Evolutionary conservation across 2,888 invertebrate genomes (phyloP).

Genomic region (Eupithecia exiguata): DNA sequence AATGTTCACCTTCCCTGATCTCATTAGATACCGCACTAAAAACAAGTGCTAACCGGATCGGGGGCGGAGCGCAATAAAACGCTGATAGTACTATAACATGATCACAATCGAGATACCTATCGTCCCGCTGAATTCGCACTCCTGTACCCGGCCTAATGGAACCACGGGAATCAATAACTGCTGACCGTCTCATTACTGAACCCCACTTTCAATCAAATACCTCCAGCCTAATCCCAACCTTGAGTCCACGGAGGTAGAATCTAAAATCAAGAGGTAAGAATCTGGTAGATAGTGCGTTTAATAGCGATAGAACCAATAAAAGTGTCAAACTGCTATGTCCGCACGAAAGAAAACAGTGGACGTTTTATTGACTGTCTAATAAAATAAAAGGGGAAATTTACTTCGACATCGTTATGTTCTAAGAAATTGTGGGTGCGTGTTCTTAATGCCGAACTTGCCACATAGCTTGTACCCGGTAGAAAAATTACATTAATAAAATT

Average conservation of each 20-base stretch:
- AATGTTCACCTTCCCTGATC: slow-evolving; percentile 2
- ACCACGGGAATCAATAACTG: slow-evolving; percentile 78
- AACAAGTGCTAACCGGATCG: slow-evolving; percentile 16
- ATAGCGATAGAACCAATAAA: slow-evolving; percentile 41
- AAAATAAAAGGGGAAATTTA: slow-evolving; percentile 61
- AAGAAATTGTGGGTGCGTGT: slow-evolving; percentile 30
- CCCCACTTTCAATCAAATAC: slow-evolving; percentile 72
- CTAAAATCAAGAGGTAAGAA: slow-evolving; percentile 16
- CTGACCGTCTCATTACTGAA: slow-evolving; percentile 80
- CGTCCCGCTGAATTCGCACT: slow-evolving; percentile 46
- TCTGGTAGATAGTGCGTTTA: slow-evolving; percentile 32
- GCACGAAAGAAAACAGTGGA: slow-evolving; percentile 67
- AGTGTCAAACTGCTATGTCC: slow-evolving; percentile 55
- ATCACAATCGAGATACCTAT: slow-evolving; percentile 46
- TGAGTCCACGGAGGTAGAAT: slow-evolving; percentile 38
- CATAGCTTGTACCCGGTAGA: not conserved
- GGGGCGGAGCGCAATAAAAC: slow-evolving; percentile 29
- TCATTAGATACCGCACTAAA: slow-evolving; percentile 12
- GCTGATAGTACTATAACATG: slow-evolving; percentile 41
- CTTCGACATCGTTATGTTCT: slow-evolving; percentile 37
- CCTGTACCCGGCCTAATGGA: slow-evolving; percentile 49
- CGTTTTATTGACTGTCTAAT: slow-evolving; percentile 70
- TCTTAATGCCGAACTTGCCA: not conserved
- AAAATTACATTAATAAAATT: not conserved
- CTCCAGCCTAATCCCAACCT: slow-evolving; percentile 47